Conservation (phyloP, 2,113 vertebrate species). For the Grammatotria lemairii region DNA sequence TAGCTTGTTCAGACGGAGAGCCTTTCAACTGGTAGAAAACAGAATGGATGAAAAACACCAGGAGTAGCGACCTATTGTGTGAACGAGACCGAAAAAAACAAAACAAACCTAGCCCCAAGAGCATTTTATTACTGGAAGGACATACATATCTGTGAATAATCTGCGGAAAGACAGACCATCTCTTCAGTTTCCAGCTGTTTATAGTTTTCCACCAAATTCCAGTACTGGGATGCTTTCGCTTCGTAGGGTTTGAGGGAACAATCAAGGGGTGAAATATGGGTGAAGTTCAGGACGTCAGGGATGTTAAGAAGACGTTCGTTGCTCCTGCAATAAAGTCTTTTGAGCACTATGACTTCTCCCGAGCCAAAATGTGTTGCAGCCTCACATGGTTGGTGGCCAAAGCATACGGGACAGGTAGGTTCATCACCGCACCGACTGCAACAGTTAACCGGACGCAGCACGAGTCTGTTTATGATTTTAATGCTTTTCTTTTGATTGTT, state of each 20-base stretch:
- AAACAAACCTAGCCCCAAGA: background rate
- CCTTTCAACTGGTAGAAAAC: constrained; percentile 21
- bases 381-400: constrained; percentile 94
- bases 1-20: constrained; percentile 36
- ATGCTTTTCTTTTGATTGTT: background rate
- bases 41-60: constrained; percentile 62
- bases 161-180: background rate
- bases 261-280: constrained; percentile 75
- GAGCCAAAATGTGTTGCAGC: constrained; percentile 91
- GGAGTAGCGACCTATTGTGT: constrained; percentile 15
- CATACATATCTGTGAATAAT: background rate
- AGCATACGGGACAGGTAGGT: constrained; percentile 94
- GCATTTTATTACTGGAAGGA: background rate
- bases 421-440: background rate
- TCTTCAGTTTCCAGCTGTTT: background rate
- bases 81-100: constrained; percentile 11
- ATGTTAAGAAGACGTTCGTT: constrained; percentile 81
- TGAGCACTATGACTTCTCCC: constrained; percentile 91
- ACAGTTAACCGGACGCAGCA: background rate
- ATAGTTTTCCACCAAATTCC: constrained; percentile 48
- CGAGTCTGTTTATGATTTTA: background rate
- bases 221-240: constrained; percentile 62
- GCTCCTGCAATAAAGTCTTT: constrained; percentile 89
- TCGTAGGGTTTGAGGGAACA: constrained; percentile 10
- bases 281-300: constrained; percentile 78